These are phyloP conservation scores for Rhyacophila evoluta DNA, from an alignment of 2,888 invertebrate genomes.

Conservation along the genomic window DNA sequence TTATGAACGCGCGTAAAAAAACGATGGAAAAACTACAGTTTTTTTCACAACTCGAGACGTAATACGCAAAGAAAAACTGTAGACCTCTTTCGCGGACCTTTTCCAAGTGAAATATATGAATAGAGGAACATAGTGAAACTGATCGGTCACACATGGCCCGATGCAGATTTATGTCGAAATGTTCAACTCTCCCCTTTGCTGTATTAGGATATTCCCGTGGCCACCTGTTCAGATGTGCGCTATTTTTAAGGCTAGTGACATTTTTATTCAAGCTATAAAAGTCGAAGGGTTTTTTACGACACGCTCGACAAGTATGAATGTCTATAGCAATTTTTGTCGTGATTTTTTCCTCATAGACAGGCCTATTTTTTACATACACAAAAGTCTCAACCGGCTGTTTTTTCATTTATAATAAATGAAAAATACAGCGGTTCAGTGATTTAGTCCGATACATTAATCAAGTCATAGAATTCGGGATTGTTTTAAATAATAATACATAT, in stretches of 20 bases:
- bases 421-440: not conserved
- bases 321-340: not conserved
- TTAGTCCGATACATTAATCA: not conserved
- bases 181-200: conserved; percentile 26
- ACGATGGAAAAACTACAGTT: not conserved
- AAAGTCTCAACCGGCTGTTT: not conserved
- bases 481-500: no score
- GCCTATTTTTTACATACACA: not conserved
- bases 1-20: not conserved
- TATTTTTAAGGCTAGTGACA: conserved; percentile 32
- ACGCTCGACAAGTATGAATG: conserved; percentile 30
- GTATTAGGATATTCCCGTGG: conserved; percentile 26
- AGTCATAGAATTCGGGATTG: not conserved
- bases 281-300: conserved; percentile 36
- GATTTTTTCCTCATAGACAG: conserved; percentile 11
- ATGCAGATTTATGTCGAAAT: conserved; percentile 35
- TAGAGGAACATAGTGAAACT: not conserved
- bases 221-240: conserved; percentile 36
- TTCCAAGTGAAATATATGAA: conserved; percentile 9
- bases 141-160: conserved; percentile 30
- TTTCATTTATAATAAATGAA: conserved; percentile 6
- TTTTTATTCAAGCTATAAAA: conserved; percentile 42
- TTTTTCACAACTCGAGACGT: not conserved
- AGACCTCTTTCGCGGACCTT: conserved; percentile 23
- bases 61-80: not conserved